Evolutionary conservation across 2,797 vertebrate genomes (phyloP).

Genomic region (Sarcophilus harrisii): DNA sequence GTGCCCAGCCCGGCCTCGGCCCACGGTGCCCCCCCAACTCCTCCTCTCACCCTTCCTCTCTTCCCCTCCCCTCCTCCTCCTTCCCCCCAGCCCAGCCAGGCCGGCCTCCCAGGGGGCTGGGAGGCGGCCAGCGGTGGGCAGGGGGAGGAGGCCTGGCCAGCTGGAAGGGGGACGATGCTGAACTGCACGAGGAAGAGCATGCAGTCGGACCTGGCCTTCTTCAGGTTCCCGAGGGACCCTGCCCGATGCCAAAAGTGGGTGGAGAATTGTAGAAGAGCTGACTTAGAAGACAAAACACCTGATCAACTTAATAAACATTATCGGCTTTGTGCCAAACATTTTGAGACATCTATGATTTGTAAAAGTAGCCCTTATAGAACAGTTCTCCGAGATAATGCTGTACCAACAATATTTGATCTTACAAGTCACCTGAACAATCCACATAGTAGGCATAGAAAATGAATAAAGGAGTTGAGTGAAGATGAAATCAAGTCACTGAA

Average conservation of each 20-base stretch:
- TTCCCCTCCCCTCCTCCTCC: conserved; percentile 58
- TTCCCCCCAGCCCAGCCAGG: conserved; percentile 34
- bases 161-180: conserved; percentile 78
- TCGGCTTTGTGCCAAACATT: conserved; percentile 96
- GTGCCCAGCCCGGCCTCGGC: conserved; percentile 77
- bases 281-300: conserved; percentile 92
- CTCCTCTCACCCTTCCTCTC: conserved; percentile 45
- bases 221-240: conserved; percentile 71
- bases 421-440: conserved; percentile 91
- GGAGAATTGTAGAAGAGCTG: conserved; percentile 93
- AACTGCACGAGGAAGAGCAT: conserved; percentile 85
- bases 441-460: conserved; percentile 91
- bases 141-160: conserved; percentile 77
- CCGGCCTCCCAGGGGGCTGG: conserved; percentile 66
- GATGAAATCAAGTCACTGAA: conserved; percentile 89
- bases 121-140: conserved; percentile 67
- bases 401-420: conserved; percentile 95
- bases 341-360: conserved; percentile 92
- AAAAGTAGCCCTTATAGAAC: conserved; percentile 91
- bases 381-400: conserved; percentile 92
- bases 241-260: conserved; percentile 93
- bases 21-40: conserved; percentile 79
- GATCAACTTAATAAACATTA: conserved; percentile 95
- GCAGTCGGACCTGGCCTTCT: conserved; percentile 77
- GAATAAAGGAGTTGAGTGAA: conserved; percentile 91